Percentiles rank a stretch among this genome's conserved stretches.
These are phyloP conservation scores for Amniataba percoides DNA, from an alignment of 2,797 vertebrate genomes.

Conservation along the genomic window DNA sequence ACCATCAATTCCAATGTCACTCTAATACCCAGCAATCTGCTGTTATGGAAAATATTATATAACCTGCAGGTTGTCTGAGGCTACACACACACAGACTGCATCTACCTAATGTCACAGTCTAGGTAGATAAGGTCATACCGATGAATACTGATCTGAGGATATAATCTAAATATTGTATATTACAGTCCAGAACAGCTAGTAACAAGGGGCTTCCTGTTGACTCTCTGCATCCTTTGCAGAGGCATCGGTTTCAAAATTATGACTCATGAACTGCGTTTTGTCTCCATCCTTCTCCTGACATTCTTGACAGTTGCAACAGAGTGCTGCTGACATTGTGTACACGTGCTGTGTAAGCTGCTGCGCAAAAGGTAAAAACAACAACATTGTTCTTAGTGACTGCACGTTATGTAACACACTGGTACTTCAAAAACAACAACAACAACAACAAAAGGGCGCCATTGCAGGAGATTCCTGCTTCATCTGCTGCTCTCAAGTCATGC, in stretches of 20 bases:
- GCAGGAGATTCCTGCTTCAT: constrained; percentile 39
- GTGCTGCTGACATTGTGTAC: constrained; percentile 2
- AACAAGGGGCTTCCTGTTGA: constrained; percentile 15
- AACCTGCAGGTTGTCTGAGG: constrained; percentile 42
- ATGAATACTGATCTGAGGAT: background rate
- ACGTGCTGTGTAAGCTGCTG: constrained; percentile 10
- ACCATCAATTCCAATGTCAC: constrained; percentile 66
- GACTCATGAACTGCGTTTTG: constrained; percentile 12
- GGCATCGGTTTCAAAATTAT: constrained; percentile 3
- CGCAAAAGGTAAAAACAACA: constrained; percentile 24
- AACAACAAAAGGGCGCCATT: constrained; percentile 13
- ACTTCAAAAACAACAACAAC: constrained; percentile 51
- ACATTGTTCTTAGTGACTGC: constrained; percentile 38
- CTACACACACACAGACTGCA: constrained; percentile 7
- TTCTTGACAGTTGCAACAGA: background rate
- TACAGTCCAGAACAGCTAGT: constrained; percentile 7
- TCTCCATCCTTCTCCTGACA: background rate
- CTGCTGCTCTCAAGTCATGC: constrained; percentile 30
- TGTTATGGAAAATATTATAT: constrained; percentile 51
- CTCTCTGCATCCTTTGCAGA: constrained; percentile 20
- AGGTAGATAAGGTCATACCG: background rate
- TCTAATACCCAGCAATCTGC: constrained; percentile 40
- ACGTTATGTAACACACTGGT: constrained; percentile 58
- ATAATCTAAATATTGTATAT: constrained; percentile 7
- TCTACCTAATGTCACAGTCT: background rate